These are phyloP conservation scores for Puffinus mauretanicus DNA, from an alignment of 2,113 vertebrate genomes.

Conservation along the genomic window DNA sequence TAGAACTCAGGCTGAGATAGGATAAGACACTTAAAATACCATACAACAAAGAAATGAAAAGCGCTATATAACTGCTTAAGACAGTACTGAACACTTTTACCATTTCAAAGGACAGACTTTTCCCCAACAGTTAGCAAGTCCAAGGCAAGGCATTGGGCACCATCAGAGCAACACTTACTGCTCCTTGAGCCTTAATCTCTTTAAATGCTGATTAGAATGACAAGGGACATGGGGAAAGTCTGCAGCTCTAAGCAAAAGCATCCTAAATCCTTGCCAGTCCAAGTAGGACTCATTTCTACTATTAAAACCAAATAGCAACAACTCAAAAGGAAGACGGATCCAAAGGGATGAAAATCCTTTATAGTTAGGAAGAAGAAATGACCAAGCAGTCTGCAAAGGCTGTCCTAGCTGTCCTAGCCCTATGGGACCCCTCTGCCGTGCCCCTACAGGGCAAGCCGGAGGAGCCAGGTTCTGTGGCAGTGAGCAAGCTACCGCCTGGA, in stretches of 20 bases:
- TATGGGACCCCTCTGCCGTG: neutral
- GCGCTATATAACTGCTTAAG: neutral
- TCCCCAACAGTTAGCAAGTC: neutral
- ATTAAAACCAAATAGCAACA: neutral
- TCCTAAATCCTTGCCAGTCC: neutral
- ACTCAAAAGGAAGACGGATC: neutral
- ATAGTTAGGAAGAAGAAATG: neutral
- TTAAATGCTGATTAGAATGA: neutral
- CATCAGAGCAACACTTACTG: neutral
- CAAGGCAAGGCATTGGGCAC: neutral
- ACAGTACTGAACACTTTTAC: neutral
- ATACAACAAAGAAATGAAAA: neutral
- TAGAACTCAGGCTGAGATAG: neutral
- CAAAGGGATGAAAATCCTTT: neutral
- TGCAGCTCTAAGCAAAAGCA: neutral
- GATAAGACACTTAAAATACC: neutral
- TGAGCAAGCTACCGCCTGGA: neutral
- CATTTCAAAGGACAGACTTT: neutral
- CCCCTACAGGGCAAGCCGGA: neutral
- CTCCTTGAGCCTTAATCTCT: neutral
- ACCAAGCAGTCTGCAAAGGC: neutral
- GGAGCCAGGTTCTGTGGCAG: neutral
- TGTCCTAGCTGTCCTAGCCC: too few species aligned
- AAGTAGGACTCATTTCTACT: neutral
- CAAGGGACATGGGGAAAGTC: neutral